These are phyloP conservation scores for Minunthozetes semirufus DNA, from an alignment of 2,888 invertebrate genomes.

Conservation along the genomic window DNA sequence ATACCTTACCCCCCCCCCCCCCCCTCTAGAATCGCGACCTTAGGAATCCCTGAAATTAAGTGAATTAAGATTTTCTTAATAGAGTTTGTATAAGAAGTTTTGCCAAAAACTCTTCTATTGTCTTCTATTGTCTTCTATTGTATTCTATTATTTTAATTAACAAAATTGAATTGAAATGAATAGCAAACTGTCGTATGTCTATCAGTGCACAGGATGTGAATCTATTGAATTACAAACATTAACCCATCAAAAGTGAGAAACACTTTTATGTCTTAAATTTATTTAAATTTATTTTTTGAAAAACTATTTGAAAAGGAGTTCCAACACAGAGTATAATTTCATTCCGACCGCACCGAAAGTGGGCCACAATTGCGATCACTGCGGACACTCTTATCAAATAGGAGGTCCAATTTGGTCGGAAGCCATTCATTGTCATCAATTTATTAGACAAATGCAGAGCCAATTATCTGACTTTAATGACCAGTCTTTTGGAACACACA, in stretches of 20 bases:
- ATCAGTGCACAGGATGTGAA: constrained; percentile 35
- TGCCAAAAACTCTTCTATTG: too few relatives aligned
- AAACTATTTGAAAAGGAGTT: not conserved
- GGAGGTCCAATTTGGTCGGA: constrained; percentile 94
- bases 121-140: too few relatives aligned
- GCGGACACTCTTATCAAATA: constrained; percentile 58
- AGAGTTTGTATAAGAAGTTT: too few relatives aligned
- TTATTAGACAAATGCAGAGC: constrained; percentile 57
- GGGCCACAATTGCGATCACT: constrained; percentile 63
- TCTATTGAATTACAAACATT: constrained; percentile 33
- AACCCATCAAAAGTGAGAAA: constrained; percentile 33
- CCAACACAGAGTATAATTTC: constrained; percentile 53
- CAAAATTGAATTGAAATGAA: not conserved
- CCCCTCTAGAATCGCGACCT: too few relatives aligned
- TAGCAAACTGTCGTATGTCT: constrained; percentile 36
- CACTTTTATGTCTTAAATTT: not conserved
- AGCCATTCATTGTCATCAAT: constrained; percentile 69
- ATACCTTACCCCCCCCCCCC: too few relatives aligned
- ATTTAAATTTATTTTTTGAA: not conserved
- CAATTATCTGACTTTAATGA: constrained; percentile 21
- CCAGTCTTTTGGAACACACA: constrained; percentile 38
- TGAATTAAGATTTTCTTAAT: too few relatives aligned
- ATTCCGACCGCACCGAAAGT: constrained; percentile 63
- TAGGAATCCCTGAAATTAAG: too few relatives aligned
- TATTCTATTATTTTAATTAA: too few relatives aligned